Base-by-base conservation (phyloP, 2,113 vertebrate genomes). In the Garra rufa region DNA sequence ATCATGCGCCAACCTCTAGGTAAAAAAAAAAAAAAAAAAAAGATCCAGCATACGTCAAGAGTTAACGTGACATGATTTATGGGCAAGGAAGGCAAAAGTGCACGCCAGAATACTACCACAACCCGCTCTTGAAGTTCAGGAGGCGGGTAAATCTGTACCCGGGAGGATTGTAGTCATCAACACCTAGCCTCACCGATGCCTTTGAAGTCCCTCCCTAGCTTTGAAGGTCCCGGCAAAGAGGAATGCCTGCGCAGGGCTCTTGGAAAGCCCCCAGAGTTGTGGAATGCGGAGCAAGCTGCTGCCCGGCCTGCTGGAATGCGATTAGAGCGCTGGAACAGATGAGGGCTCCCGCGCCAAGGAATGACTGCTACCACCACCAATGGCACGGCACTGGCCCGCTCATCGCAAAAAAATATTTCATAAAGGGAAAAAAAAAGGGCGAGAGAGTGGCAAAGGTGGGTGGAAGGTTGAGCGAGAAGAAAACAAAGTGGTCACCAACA, bases 91-190 rank as follows among this genome's bases (percentile, higher is more conserved):
- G 74, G 80, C 75, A 82, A 61, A 76, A 10, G 61, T 59, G 69
- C 61, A 73, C 9, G 59, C 69, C 73, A 73, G 73, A 59, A 78
- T 52, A 65, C 61, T 65, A 82, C 43, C 17, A 46, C 17, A 38
- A 83, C 28, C 28, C 38, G 38, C 59, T 81, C 84, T 86, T 76
- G 57, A 87, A 88, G 78, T 84, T 87, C 83, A 86, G 63, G 73
- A 81, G 70, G 74, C 3, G 70, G 92, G 92, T 94, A 93, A 94
- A 94, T 93, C 90, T 87, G 92, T 92, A 91, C 91, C 28, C 77
- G 87, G 83, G 87, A 88, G 93, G 93, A 93, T 91, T 90, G 90
- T 88, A 92, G 93, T 94, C 93, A 93, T 94, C 92, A 93, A 94
- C 93, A 93, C 94, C 92, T 92, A 73, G 87, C 86, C 89, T 91